Evolutionary conservation across 2,888 invertebrate species (phyloP).

Genomic region (Nemoura dubitans): DNA sequence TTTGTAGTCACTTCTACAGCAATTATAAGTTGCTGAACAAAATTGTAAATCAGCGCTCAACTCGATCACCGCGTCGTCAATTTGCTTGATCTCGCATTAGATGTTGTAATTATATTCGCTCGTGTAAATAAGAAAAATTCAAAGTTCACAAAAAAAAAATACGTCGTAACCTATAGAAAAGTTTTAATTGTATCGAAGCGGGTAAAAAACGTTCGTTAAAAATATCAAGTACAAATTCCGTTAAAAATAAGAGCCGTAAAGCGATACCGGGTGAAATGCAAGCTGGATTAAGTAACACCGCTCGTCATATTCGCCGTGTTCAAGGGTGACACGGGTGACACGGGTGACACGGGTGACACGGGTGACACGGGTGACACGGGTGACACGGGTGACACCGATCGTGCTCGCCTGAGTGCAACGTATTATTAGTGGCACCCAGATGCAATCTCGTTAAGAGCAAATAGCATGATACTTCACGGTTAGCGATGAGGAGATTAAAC

Average conservation of each 20-base stretch:
- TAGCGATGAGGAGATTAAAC: not conserved
- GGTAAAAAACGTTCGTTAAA: not conserved
- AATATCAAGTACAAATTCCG: not conserved
- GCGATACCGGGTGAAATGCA: not conserved
- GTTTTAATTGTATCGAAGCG: not conserved
- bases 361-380: not conserved
- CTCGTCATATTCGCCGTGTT: not conserved
- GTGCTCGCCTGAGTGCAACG: not conserved
- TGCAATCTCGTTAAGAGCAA: constrained; percentile 1
- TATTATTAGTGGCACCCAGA: not conserved
- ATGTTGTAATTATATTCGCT: not conserved
- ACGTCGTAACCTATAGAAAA: not conserved
- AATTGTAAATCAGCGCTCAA: not conserved
- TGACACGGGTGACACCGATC: not conserved
- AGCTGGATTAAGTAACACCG: not conserved
- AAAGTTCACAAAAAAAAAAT: no score
- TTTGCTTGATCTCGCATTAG: not conserved
- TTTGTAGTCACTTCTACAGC: not conserved
- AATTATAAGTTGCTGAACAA: not conserved
- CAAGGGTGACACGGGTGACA: not conserved
- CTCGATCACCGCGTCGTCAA: not conserved
- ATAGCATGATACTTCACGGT: not conserved
- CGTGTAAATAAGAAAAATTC: not conserved
- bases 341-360: not conserved
- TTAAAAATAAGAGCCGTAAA: not conserved